Evolutionary conservation across 2,797 vertebrate genomes (phyloP), one percentile per base, ranked within the genome.

Genomic region (Galaxias olidus): DNA sequence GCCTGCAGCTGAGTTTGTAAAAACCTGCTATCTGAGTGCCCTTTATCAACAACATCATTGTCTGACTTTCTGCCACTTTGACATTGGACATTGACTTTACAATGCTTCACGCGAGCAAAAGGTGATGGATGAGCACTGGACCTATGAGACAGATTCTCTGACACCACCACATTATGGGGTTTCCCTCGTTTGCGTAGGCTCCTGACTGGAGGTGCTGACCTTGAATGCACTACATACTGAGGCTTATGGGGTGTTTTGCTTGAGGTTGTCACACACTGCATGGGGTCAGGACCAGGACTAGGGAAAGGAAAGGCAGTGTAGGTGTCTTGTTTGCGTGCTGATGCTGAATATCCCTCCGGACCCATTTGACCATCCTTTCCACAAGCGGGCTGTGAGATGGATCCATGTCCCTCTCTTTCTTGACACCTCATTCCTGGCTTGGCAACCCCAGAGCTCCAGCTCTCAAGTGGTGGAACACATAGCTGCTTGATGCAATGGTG

Each of bases 401-500:
- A 9, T 15, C 48, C 61, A 63, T 54, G 52, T 64, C 49, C 48
- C 18, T 19, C 48, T 19, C 44, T 11, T 10, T 10, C 47, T 50
- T 50, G 30, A n/a, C 17, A 49, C 6, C 52, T 65, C 30, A 63
- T 45, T 40, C 68, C 63, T 20, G 74, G 65, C 63, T 58, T 69
- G 20, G 62, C 53, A 48, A 80, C 51, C 18, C 73, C 73, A 8
- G 73, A 72, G 46, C 78, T 86, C 84, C 84, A 84, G 63, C 72
- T 84, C 74, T 86, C 81, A 59, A 82, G 30, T 9, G 84, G 84
- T 10, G 84, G 84, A 59, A 86, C 84, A 0, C 81, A 80, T 15
- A 86, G 71, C 69, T 82, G 84, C 68, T 81, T 76, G 69, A 86
- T 86, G 76, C 84, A 86, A 68, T 82, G 81, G 63, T 86, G 76